Base-by-base conservation (phyloP, 2,797 vertebrate species). In the Anabas testudineus region DNA sequence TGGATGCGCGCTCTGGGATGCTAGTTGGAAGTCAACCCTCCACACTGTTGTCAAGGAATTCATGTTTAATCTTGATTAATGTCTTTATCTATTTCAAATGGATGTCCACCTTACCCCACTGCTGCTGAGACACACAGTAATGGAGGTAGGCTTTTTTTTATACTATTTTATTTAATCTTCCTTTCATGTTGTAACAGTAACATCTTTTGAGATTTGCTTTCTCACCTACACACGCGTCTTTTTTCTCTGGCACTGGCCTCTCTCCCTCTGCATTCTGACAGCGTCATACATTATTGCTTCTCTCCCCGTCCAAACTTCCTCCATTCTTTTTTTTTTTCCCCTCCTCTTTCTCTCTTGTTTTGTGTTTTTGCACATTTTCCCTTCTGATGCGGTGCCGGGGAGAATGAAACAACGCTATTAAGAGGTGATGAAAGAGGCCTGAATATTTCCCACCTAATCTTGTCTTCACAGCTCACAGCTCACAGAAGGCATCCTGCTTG, bases 361-460 rank as follows among this genome's bases (percentile, higher is more conserved):
- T 68, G 30, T 66, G 18, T 68, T 51, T 79, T 76, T 61, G 45
- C 58, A 65, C 36, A 15, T 74, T 82, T n/a, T 78, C 65, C 43
- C 70, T 75, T 73, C 73, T 61, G 76, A 86, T 80, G 74, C 55
- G 22, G 57, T 77, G 83, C 76, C 63, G 57, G 39, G 53, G 61
- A 82, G 72, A 76, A 84, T 82, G 74, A 82, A 85, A 86, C 80
- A 87, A 84, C 82, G 78, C 74, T 73, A 85, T 78, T 76, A 77
- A 78, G 82, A 91, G 75, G 86, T 88, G 84, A 88, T 85, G 86
- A 91, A 90, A 87, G 83, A 87, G 85, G 76, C 88, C 89, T 88
- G 84, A 87, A 90, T 90, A 90, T 89, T 93, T 91, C 89, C 90
- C 82, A 83, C 81, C 85, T 92, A 90, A 94, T 94, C 92, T 92